Percentiles rank a stretch among this genome's conserved stretches.
Evolutionary conservation across 2,797 vertebrate species (phyloP).

Genomic region (Meriones psammophilus): DNA sequence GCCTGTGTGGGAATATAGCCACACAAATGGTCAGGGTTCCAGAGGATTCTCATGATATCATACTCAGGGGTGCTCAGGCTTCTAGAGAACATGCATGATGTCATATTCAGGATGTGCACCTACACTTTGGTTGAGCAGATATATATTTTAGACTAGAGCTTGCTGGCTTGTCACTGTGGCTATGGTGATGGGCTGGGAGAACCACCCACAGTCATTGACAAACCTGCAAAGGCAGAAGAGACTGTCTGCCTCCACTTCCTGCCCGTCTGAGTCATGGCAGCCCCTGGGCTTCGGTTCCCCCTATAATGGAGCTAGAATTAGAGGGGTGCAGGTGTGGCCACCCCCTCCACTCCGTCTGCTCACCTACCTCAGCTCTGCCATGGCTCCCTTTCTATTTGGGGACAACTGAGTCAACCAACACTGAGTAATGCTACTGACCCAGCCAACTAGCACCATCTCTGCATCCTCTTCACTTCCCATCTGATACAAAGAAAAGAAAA

Average conservation of each 20-base stretch:
- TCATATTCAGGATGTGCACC: not conserved
- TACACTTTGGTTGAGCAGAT: not conserved
- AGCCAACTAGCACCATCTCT: not conserved
- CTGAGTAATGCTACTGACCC: constrained; percentile 1
- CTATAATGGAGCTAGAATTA: not conserved
- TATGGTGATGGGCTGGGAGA: not conserved
- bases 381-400: not conserved
- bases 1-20: not conserved
- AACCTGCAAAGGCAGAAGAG: not conserved
- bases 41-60: not conserved
- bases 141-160: not conserved
- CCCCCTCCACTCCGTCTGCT: not conserved
- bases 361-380: not conserved
- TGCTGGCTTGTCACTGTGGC: not conserved
- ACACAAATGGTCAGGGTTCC: not conserved
- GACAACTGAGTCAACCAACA: constrained; percentile 33
- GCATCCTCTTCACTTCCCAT: not conserved
- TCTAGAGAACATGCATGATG: not conserved
- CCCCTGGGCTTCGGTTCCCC: not conserved
- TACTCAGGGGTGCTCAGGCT: not conserved
- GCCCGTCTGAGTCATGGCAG: constrained; percentile 1
- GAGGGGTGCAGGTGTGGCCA: constrained; percentile 10
- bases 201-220: constrained; percentile 55
- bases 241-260: not conserved
- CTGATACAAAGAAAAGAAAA: not conserved